Base-by-base conservation (phyloP, 2,888 invertebrate species). In the Latrodectus elegans region DNA sequence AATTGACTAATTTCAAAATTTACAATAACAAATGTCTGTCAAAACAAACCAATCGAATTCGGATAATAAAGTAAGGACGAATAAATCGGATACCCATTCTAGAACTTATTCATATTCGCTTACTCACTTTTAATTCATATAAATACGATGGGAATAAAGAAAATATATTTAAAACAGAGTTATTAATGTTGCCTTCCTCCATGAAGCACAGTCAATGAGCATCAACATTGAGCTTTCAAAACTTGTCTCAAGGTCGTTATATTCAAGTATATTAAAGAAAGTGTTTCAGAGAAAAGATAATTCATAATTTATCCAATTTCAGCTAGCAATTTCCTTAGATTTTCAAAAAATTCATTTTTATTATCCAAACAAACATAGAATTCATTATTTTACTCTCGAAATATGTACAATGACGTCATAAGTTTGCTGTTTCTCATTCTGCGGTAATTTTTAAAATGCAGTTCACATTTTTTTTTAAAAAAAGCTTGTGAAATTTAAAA, bases 371-470 rank as follows among this genome's bases (percentile, higher is more conserved):
- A 86, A 79, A 77, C 53, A 73, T 77, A 72, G 65, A 81, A 67
- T 86, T 81, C 81, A 81, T 77, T 77, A 86, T 81, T 86, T 86
- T 80, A 67, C 71, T 68, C 77, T 72, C 72, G 86, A 87, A 87
- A 82, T 87, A 87, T 86, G 80, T 73, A 86, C 86, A 87, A 60
- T 87, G 86, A 87, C 86, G 86, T 87, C 86, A 87, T 80, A 76
- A 55, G 72, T 76, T 64, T 68, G 73, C 77, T 77, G 77, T 67
- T 77, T 74, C 85, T 55, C 76, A 76, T 76, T 71, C 84, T 81
- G 81, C 81, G 81, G 86, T 81, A 81, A 87, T 76, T 73, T 87
- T 53, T 76, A 72, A 80, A 87, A 87, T 87, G 86, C 86, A 87
- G 86, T 87, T 87, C 80, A 87, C 51, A 3, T 10, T 76, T 87